phyloP scores from a whole-genome alignment of 2,113 vertebrate genomes.

The Natator depressus region DNA sequence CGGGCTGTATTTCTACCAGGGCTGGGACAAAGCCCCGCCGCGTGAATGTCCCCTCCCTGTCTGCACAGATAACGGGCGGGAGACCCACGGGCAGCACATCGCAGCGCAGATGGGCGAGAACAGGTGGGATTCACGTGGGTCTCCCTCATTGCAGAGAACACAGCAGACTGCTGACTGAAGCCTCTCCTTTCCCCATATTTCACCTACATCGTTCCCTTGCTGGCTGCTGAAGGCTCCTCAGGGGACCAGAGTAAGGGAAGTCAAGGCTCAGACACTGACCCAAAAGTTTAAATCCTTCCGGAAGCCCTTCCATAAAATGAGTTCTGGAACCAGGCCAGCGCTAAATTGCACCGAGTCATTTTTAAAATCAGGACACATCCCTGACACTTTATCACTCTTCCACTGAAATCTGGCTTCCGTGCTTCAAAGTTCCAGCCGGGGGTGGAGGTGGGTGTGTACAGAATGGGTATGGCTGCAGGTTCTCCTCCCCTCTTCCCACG shows the following conservation, averaged over 20 bases:
- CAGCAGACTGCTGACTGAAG: not conserved
- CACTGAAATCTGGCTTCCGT: fast-evolving
- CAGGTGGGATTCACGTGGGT: not conserved
- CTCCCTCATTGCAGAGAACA: not conserved
- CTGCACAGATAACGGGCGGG: too few relatives aligned
- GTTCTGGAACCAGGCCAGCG: fast-evolving
- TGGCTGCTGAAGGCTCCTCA: not conserved
- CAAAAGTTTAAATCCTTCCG: not conserved
- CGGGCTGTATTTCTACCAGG: not conserved
- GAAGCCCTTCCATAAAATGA: not conserved
- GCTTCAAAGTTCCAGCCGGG: not conserved
- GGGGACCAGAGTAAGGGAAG: not conserved
- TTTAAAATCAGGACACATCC: not conserved
- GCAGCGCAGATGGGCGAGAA: not conserved
- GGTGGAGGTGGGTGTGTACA: not conserved
- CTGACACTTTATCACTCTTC: not conserved
- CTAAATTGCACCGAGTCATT: not conserved
- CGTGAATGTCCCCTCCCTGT: too few relatives aligned
- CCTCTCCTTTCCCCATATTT: not conserved
- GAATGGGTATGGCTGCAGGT: not conserved
- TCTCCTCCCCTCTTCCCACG: not conserved
- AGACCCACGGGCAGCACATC: not conserved
- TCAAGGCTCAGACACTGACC: not conserved
- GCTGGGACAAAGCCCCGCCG: not conserved
- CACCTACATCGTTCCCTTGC: fast-evolving